Evolutionary conservation across 2,888 invertebrate species (phyloP), one percentile per base, ranked within the genome.

Genomic region (Calephelis perditalis): DNA sequence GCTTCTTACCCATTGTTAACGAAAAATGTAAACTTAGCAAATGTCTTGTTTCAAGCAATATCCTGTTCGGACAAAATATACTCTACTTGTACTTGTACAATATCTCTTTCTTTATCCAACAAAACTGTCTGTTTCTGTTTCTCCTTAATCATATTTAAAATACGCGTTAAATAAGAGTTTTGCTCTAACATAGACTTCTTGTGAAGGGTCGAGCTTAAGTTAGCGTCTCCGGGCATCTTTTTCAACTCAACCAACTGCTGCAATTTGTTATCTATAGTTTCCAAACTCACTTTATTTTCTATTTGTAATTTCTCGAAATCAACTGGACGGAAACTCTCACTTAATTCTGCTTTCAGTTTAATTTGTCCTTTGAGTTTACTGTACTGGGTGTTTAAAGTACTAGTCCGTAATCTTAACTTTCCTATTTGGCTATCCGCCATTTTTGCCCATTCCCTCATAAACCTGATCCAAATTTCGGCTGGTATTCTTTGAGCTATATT

Each of bases 231-330:
- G 0, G 92, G 91, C 79, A 92, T 88, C 71, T 84, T 91, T 68
- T 94, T 94, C 62, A 93, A 68, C 57, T 92, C 92, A 0, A 80
- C 76, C 5, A 94, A 68, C 66, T 92, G 91, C 9, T 73, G 71
- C 49, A 90, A 77, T 68, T 93, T 93, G 45, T 90, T 83, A 0
- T 93, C 92, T 55, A 94, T 92, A 5, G 84, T 73, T 61, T 81
- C 77, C 9, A 81, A 58, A 59, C 90, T 88, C 70, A 92, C 89
- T 4, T 85, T 70, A 69, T 94, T 94, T 68, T 93, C 92, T 43
- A 94, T 94, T 67, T 86, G 84, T 4, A 94, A 70, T 70, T 93
- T 92, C 43, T 94, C 92, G 67, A 94, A 94, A 73, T 94, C 94
- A 0, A 94, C 92, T 0, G 92, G 89, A 58, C 92, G 83, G 1